Percentiles rank a stretch among this genome's conserved stretches.
phyloP scores from a whole-genome alignment of 2,797 vertebrate genomes.

The Xiphophorus birchmanni region DNA sequence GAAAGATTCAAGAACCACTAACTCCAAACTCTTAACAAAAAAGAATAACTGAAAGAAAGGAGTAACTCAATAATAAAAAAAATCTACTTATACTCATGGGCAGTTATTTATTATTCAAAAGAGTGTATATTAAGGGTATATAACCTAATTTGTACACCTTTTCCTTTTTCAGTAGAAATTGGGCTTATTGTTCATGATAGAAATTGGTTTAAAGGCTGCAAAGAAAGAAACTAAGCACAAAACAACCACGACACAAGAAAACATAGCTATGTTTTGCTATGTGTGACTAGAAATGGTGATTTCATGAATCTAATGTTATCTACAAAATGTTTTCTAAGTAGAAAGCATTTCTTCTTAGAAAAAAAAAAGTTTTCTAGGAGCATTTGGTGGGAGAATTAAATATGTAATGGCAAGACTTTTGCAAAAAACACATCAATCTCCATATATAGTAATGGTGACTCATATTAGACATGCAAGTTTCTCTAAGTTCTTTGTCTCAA shows the following conservation, averaged over 20 bases:
- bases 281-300: background rate
- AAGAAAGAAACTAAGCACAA: background rate
- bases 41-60: background rate
- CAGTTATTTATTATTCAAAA: background rate
- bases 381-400: background rate
- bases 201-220: background rate
- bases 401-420: background rate
- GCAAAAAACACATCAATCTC: background rate
- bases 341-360: no score
- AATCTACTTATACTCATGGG: background rate
- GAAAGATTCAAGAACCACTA: constrained; percentile 37
- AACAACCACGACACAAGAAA: background rate
- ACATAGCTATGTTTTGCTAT: background rate
- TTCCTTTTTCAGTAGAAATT: background rate
- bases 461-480: background rate
- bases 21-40: background rate
- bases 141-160: background rate
- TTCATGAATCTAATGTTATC: background rate
- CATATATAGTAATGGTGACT: background rate
- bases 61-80: background rate
- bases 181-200: background rate
- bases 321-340: no score
- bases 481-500: background rate
- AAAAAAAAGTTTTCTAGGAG: background rate
- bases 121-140: background rate